Conservation (phyloP, 2,113 vertebrate genomes). For the Burhinus oedicnemus region DNA sequence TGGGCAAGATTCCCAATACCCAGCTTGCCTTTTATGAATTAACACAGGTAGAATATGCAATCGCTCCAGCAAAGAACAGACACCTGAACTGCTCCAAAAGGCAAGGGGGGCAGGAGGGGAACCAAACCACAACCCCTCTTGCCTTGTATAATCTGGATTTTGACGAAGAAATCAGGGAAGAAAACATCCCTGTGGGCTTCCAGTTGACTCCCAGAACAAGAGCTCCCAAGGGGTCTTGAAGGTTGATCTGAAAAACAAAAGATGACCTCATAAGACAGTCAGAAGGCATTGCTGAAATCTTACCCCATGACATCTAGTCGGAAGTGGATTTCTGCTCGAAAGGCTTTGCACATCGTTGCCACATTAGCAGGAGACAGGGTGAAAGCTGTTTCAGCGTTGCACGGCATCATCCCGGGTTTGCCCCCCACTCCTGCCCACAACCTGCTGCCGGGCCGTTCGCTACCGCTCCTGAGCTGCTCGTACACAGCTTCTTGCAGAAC, state of each 20-base stretch:
- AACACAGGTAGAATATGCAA: background rate
- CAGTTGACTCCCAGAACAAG: background rate
- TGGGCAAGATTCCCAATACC: background rate
- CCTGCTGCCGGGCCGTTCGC: background rate
- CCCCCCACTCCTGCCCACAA: background rate
- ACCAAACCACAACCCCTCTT: background rate
- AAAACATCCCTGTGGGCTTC: background rate
- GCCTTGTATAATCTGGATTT: background rate
- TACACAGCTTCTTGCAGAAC: background rate
- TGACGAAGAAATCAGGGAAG: background rate
- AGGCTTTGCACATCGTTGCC: background rate
- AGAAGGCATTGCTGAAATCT: background rate
- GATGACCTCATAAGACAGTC: background rate
- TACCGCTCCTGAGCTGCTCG: background rate
- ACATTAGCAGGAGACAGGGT: background rate
- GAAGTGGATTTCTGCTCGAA: background rate
- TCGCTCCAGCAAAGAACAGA: background rate
- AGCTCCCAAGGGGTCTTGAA: background rate
- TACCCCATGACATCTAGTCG: fast-evolving
- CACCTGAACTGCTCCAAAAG: background rate
- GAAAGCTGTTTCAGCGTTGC: background rate
- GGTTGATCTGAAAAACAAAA: background rate
- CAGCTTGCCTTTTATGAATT: background rate
- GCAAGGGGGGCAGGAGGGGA: too few relatives aligned
- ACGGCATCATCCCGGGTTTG: fast-evolving